Evolutionary conservation across 1,140 invertebrate species (phyloP), one percentile per base, ranked within the genome.

Genomic region (Galendromus occidentalis): DNA sequence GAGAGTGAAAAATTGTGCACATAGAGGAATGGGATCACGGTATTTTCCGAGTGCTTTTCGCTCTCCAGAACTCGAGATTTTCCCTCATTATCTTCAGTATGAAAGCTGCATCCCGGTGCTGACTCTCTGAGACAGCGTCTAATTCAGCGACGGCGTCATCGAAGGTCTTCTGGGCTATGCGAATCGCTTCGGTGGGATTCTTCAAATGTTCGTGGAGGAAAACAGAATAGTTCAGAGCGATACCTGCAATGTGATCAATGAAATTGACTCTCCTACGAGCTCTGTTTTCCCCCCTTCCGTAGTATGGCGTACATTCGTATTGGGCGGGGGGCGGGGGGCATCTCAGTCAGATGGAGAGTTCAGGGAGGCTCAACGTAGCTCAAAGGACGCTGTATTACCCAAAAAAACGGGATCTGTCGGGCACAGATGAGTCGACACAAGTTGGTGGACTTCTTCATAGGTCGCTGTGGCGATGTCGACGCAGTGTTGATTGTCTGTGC

Each of bases 21-120:
- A 4, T 4, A 9, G 4, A 6, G 4, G 4, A 39, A 39, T 39
- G 9, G 4, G 33, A 39, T 39, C 9, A 39, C 4, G 33, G 33
- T 6, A 39, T 9, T 39, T 39, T 39, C 9, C 9, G 33, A 39
- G 9, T 9, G 33, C 4, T 9, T 39, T 39, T 39, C 33, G 33
- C 4, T 39, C 20, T 17, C 51, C 51, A 59, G 4, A 59, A 33
- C 9, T 59, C 51, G 9, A 59, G 51, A 33, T 59, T 59, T 25
- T 59, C 51, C 14, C 51, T 25, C 14, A 59, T 59, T 14, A 59
- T 59, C 51, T 59, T 59, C 22, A 59, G 22, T 25, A 59, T 59
- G 14, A 59, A 33, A 25, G 51, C 33, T 22, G 51, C 51, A 22
- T 59, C 51, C 9, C 51, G 1, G 20, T 59, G 51, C 2, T 22